Base-by-base conservation (phyloP, 2,113 vertebrate genomes). In the Zootoca vivipara region DNA sequence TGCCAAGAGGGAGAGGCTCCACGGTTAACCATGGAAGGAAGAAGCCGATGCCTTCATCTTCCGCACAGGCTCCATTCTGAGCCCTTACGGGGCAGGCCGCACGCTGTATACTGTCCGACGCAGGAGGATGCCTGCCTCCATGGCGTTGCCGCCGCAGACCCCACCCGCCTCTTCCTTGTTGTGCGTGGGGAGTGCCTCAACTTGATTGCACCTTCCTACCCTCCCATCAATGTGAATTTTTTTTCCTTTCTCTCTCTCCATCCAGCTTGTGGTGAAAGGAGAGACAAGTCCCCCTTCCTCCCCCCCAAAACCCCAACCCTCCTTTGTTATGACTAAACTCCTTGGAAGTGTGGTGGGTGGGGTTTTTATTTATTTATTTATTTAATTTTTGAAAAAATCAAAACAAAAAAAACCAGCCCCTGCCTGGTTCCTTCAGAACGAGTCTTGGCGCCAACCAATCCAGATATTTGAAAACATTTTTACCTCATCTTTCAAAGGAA, bases 1-100 rank as follows among this genome's bases (percentile, higher is more conserved):
- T 95, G 94, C 91, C 93, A 93, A 91, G 94, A 93, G 84, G 93
- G 90, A 93, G 94, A 93, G 95, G 82, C 65, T 46, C 82, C 83
- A 18, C 46, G 10, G 58, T 56, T 38, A 40, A 40, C 73, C 16
- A 22, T 38, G 87, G 81, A 83, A 88, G 89, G 79, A 87, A 83
- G 79, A 90, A 30, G 52, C 86, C 72, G 73, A 84, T 83, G 88
- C 87, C 79, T 87, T 91, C 46, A 20, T 46, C 73, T 91, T 78
- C 87, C 40, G 78, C 83, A 35, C 73, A 90, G 86, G 77, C 78
- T 85, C 88, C 52, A 1, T 87, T 78, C 22, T 33, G 87, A 78
- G 69, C 78, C 85, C 73, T 52, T 42, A 62, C 42, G 83, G 83
- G 85, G 58, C 58, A 64, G 92, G 88, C 75, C 80, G 65, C 89